A percentile compares a stretch with the other conserved stretches of the same genome.
Evolutionary conservation across 1,140 invertebrate genomes (phyloP).

Genomic region (Andrena cerasifolii): DNA sequence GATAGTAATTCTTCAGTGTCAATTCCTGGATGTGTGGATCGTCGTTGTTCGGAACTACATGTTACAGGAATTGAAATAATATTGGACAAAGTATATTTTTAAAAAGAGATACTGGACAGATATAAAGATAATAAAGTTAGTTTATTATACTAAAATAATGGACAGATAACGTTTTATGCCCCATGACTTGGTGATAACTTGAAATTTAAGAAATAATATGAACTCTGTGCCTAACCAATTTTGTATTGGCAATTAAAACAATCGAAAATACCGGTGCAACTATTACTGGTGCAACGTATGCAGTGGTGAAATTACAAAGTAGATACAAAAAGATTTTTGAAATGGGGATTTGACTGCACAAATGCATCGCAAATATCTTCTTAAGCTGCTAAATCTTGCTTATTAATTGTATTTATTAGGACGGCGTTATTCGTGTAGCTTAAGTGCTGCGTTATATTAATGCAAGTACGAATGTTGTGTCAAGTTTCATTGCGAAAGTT

Average conservation of each 20-base stretch:
- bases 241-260: conserved; percentile 64
- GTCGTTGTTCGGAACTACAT: background rate
- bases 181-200: conserved; percentile 73
- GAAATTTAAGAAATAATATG: conserved; percentile 38
- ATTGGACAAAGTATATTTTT: conserved; percentile 8
- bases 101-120: background rate
- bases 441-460: conserved; percentile 70
- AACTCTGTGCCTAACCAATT: conserved; percentile 68
- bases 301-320: conserved; percentile 51
- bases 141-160: background rate
- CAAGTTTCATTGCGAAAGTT: conserved; percentile 70
- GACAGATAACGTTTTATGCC: conserved; percentile 43
- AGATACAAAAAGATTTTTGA: conserved; percentile 49
- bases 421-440: conserved; percentile 74
- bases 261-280: conserved; percentile 47
- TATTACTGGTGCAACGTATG: conserved; percentile 39
- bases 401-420: conserved; percentile 76
- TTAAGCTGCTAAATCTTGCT: conserved; percentile 71
- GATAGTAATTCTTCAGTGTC: conserved; percentile 1
- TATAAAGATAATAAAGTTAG: background rate
- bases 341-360: conserved; percentile 65
- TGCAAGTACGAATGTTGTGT: conserved; percentile 71
- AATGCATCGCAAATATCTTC: conserved; percentile 74
- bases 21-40: background rate
- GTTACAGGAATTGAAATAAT: conserved; percentile 29